Conservation (phyloP, 1,140 invertebrate species). For the Diploscapter pachys region DNA sequence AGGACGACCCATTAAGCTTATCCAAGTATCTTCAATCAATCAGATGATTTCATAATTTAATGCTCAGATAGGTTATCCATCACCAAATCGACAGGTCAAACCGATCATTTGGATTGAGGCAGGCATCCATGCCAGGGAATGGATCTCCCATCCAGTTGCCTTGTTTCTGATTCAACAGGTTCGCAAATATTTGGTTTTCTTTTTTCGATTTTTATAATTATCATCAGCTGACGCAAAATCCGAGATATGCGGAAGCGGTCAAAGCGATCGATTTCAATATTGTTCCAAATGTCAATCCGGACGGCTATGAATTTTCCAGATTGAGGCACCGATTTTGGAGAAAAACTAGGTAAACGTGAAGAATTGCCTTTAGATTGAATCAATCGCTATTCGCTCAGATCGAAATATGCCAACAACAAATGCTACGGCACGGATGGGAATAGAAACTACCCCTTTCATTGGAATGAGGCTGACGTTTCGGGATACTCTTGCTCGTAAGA, state of each 20-base stretch:
- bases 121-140: constrained; percentile 58
- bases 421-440: constrained; percentile 61
- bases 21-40: not conserved
- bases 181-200: not conserved
- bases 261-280: constrained; percentile 55
- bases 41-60: not conserved
- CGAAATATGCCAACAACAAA: not conserved
- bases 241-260: too few species aligned
- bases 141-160: constrained; percentile 52
- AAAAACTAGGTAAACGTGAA: constrained; percentile 55
- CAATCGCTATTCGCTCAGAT: constrained; percentile 3
- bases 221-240: too few species aligned
- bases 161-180: constrained; percentile 46
- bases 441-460: constrained; percentile 61
- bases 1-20: constrained; percentile 2
- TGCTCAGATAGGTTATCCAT: not conserved
- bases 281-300: constrained; percentile 60
- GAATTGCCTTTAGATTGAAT: constrained; percentile 21
- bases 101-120: constrained; percentile 52
- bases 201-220: too few species aligned
- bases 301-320: constrained; percentile 61
- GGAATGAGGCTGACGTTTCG: constrained; percentile 42
- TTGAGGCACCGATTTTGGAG: constrained; percentile 60
- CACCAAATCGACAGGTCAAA: constrained; percentile 1
- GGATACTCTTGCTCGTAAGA: too few species aligned